Evolutionary conservation across 2,797 vertebrate genomes (phyloP).

Genomic region (Telmatherina bonti): DNA sequence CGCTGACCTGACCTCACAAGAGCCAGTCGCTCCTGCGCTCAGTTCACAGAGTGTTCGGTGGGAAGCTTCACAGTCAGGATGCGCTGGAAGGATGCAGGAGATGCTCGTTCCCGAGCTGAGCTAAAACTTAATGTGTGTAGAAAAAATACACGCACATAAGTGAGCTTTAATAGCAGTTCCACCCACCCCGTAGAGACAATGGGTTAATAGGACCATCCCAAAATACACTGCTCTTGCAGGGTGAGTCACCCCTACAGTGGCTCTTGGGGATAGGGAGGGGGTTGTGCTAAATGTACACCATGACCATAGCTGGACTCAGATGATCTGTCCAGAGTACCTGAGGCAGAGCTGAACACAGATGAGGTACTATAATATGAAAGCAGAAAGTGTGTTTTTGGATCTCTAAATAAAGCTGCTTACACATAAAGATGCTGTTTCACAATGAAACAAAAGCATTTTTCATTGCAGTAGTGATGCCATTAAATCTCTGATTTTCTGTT

Average conservation of each 20-base stretch:
- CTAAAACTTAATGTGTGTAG: background rate
- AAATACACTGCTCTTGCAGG: conserved; percentile 66
- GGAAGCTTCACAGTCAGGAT: background rate
- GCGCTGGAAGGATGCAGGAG: conserved; percentile 18
- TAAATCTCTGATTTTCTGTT: conserved; percentile 14
- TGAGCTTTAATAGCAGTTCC: conserved; percentile 30
- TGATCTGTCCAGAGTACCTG: conserved; percentile 24
- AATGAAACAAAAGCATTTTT: background rate
- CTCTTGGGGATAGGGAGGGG: conserved; percentile 44
- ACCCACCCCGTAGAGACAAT: conserved; percentile 54
- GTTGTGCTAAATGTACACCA: conserved; percentile 60
- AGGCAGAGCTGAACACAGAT: conserved; percentile 22
- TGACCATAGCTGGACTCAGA: conserved; percentile 46
- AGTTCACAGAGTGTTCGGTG: conserved; percentile 17
- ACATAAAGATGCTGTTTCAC: background rate
- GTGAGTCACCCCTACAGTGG: conserved; percentile 71
- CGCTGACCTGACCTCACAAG: conserved; percentile 33
- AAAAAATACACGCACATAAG: conserved; percentile 15
- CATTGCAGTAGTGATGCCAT: background rate
- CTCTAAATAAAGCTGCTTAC: background rate
- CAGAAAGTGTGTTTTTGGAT: background rate
- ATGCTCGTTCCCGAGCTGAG: conserved; percentile 4
- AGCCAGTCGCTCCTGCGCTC: conserved; percentile 29
- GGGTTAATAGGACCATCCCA: conserved; percentile 71
- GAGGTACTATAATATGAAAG: background rate